These are phyloP conservation scores for Pica pica DNA, from an alignment of 2,113 vertebrate species.

Conservation along the genomic window DNA sequence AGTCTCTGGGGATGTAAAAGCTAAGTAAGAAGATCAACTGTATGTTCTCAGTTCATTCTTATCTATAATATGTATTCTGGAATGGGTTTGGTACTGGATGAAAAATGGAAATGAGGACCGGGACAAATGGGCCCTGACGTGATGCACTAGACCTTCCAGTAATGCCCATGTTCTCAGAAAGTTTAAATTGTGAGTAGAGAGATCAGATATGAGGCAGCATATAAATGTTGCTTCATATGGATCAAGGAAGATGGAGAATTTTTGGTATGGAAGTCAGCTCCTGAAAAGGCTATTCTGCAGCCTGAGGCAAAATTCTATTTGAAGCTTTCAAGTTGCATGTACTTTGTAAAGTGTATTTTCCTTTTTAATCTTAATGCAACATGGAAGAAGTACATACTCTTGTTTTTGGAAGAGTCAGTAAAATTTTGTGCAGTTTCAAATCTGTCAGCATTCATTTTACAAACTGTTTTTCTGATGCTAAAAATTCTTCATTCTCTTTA, in stretches of 20 bases:
- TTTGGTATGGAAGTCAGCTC: background rate
- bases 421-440: background rate
- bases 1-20: background rate
- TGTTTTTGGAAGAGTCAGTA: background rate
- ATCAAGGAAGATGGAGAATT: background rate
- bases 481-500: background rate
- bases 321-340: background rate
- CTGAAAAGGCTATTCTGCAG: background rate
- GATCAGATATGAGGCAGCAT: background rate
- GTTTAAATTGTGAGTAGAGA: background rate
- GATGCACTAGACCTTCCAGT: background rate
- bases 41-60: background rate
- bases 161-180: background rate
- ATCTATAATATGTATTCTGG: background rate
- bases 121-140: background rate
- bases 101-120: background rate
- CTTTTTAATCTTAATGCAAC: background rate
- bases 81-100: background rate
- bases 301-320: background rate
- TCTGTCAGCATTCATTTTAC: background rate
- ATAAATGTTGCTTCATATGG: background rate
- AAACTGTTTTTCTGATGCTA: background rate
- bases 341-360: background rate
- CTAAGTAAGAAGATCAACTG: background rate
- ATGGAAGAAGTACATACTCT: background rate